Evolutionary conservation across 2,888 invertebrate species (phyloP).

Genomic region (Pterostichus niger): DNA sequence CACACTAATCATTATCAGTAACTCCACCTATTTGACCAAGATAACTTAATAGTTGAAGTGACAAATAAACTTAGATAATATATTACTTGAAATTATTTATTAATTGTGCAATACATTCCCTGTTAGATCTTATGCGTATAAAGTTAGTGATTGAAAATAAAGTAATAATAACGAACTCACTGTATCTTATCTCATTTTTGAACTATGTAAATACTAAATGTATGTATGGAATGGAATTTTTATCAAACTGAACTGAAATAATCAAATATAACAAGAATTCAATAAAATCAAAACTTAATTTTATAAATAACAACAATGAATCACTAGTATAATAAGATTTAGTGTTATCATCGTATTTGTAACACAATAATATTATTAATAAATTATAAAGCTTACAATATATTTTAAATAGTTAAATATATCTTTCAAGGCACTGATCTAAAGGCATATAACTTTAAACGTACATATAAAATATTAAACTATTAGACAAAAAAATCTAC

Average conservation of each 20-base stretch:
- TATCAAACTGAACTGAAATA: slow-evolving; percentile 25
- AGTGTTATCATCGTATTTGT: slow-evolving; percentile 3
- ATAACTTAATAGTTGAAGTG: slow-evolving; percentile 20
- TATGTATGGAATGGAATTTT: slow-evolving; percentile 33
- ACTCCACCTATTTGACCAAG: slow-evolving; percentile 55
- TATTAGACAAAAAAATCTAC: slow-evolving; percentile 27
- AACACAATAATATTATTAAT: slow-evolving; percentile 22
- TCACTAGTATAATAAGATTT: slow-evolving; percentile 19
- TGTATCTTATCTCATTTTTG: slow-evolving; percentile 53
- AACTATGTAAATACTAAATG: slow-evolving; percentile 48
- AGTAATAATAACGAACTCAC: slow-evolving; percentile 27
- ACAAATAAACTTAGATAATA: slow-evolving; percentile 19
- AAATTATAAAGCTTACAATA: slow-evolving; percentile 31
- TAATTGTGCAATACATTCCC: slow-evolving; percentile 54
- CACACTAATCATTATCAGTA: slow-evolving; percentile 42
- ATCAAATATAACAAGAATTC: slow-evolving; percentile 15
- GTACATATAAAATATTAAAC: slow-evolving; percentile 18
- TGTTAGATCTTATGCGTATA: slow-evolving; percentile 41
- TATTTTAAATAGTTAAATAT: neutral
- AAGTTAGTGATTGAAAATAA: slow-evolving; percentile 33
- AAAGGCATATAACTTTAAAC: slow-evolving; percentile 37
- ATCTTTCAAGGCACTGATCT: slow-evolving; percentile 26
- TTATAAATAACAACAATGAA: slow-evolving; percentile 36
- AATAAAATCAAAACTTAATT: slow-evolving; percentile 8
- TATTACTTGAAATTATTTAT: slow-evolving; percentile 61